phyloP scores from a whole-genome alignment of 2,113 vertebrate species.

The Meles meles region DNA sequence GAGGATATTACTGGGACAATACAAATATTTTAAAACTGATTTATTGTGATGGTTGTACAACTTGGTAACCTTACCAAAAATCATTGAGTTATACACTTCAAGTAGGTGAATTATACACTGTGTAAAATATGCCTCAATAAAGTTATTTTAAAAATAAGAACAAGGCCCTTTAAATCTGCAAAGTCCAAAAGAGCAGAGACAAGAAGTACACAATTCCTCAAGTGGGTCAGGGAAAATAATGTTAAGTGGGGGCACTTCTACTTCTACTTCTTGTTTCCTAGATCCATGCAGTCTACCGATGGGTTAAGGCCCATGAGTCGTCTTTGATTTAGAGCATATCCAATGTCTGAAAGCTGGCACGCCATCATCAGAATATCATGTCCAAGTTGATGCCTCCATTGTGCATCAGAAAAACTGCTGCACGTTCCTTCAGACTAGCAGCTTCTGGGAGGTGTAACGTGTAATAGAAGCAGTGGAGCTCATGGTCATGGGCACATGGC shows the following conservation, averaged over 20 bases:
- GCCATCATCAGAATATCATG: neutral
- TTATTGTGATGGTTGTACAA: neutral
- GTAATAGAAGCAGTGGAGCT: neutral
- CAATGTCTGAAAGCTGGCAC: neutral
- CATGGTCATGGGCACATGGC: neutral
- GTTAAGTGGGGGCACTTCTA: neutral
- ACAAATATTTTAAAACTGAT: neutral
- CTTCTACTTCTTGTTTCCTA: neutral
- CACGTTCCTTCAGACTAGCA: neutral
- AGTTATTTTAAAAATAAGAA: neutral
- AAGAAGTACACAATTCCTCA: neutral
- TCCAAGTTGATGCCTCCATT: neutral
- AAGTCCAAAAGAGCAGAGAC: neutral
- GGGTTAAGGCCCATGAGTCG: neutral
- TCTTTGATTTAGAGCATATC: neutral
- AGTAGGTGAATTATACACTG: neutral
- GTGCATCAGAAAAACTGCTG: neutral
- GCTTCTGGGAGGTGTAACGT: neutral
- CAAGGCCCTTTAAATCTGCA: neutral
- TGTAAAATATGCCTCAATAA: neutral
- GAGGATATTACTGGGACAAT: neutral
- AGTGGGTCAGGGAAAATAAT: neutral
- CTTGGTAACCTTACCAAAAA: neutral
- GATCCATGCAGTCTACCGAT: neutral
- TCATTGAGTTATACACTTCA: neutral